Evolutionary conservation across 1,140 invertebrate species (phyloP).

Genomic region (Proctacanthus coquilletti): DNA sequence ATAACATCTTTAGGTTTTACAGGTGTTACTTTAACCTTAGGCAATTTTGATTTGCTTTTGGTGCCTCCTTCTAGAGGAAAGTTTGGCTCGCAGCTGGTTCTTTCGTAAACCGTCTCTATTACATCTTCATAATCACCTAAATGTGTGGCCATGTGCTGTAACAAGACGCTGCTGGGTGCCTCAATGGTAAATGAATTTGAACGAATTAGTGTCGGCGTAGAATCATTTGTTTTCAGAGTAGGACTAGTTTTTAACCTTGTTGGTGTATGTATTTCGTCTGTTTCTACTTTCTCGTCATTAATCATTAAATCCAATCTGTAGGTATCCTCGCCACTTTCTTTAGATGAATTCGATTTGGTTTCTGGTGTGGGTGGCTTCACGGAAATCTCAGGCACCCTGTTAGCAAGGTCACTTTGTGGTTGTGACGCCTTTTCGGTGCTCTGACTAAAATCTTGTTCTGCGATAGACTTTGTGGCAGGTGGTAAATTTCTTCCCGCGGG

Average conservation of each 20-base stretch:
- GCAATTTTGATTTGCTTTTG: too few relatives aligned
- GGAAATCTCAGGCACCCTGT: slow-evolving; percentile 9
- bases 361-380: slow-evolving; percentile 21
- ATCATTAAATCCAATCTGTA: slow-evolving; percentile 3
- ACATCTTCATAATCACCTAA: slow-evolving; percentile 8
- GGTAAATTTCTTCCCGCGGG: neutral
- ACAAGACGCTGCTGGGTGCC: slow-evolving; percentile 40
- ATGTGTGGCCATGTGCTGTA: slow-evolving; percentile 39
- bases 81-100: slow-evolving; percentile 14
- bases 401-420: slow-evolving; percentile 2
- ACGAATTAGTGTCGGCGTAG: slow-evolving; percentile 33
- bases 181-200: slow-evolving; percentile 45
- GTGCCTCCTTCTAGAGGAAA: too few relatives aligned
- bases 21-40: too few relatives aligned
- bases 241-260: slow-evolving; percentile 6
- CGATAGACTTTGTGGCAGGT: slow-evolving; percentile 4
- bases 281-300: neutral
- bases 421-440: too few relatives aligned
- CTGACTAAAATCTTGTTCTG: too few relatives aligned
- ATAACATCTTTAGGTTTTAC: too few relatives aligned
- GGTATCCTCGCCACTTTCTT: neutral
- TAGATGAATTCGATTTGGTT: neutral
- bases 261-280: slow-evolving; percentile 3
- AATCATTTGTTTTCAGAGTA: slow-evolving; percentile 5
- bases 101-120: too few relatives aligned